Evolutionary conservation across 2,797 vertebrate species (phyloP).

Genomic region (Hipposideros larvatus): DNA sequence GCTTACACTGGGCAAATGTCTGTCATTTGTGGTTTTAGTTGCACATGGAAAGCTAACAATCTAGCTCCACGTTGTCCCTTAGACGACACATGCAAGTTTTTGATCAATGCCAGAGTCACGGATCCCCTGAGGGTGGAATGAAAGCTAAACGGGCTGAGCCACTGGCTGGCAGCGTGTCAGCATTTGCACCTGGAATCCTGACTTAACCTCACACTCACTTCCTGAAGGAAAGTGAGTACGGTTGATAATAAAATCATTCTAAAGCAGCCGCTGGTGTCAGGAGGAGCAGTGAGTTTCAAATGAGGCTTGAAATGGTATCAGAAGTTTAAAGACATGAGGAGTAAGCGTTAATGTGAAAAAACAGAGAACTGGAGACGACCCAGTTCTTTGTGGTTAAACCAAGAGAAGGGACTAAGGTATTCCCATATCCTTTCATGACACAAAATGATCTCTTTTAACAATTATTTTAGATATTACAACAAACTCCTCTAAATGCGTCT

Average conservation of each 20-base stretch:
- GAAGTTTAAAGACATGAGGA: background rate
- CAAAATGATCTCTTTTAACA: background rate
- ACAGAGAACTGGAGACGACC: background rate
- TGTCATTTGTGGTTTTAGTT: no score
- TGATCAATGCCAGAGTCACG: no score
- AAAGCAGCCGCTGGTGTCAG: background rate
- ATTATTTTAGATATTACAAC: background rate
- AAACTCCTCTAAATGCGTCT: background rate
- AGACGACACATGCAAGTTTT: no score
- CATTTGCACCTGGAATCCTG: slow-evolving; percentile 38
- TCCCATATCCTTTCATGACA: background rate
- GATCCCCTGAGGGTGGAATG: background rate
- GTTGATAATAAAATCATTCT: slow-evolving; percentile 31
- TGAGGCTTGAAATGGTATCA: background rate
- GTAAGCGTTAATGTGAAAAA: background rate
- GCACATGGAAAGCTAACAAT: no score
- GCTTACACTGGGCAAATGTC: no score
- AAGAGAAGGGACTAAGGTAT: background rate
- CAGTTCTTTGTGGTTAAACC: no score
- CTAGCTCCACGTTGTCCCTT: no score
- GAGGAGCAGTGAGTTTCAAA: background rate
- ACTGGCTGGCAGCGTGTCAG: slow-evolving; percentile 1
- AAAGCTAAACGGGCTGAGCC: background rate
- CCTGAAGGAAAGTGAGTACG: background rate
- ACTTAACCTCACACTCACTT: no score